Evolutionary conservation across 2,888 invertebrate species (phyloP), one percentile per base, ranked within the genome.

Genomic region (Latheticus oryzae): DNA sequence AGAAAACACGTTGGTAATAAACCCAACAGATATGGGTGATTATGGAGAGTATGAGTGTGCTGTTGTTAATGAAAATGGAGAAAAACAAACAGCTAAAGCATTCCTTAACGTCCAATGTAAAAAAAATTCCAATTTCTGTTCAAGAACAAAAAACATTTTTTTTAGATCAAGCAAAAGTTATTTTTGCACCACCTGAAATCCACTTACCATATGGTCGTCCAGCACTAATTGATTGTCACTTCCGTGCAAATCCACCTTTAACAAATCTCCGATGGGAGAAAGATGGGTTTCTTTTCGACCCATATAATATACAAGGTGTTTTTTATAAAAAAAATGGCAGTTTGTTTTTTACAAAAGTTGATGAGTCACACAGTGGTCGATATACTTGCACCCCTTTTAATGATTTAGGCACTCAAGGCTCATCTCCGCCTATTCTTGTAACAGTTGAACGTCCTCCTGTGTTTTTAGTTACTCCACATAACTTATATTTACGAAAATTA

Each of bases 331-430:
- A 87, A 69, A 95, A 94, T 76, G 94, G 94, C 45, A 93, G 93
- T 67, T 81, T 94, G 26, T 89, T 65, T 48, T 67, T 73, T 73
- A 89, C 87, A 69, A 88, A 89, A 81, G 94, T 95, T 42, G 89
- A 90, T 74, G 90, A 91, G 74, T 86, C 86, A 3, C 94, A 95
- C 78, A 90, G 89, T 61, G 97, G 96, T 30, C 62, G 87, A 70
- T 96, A 96, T 79, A 89, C 91, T 58, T 97, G 96, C 79, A 94
- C 93, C 13, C 95, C 97, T 33, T 92, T 90, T 80, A 96, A 95
- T 78, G 86, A 88, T 64, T 84, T 95, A 72, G 96, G 95, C 42
- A 89, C 91, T 16, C 90, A 88, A 67, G 93, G 94, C 4, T 85
- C 92, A 13, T 95, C 95, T 47, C 86, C 90, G 19, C 84, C 88